Evolutionary conservation across 1,140 invertebrate species (phyloP).

Genomic region (Ectropis grisescens): DNA sequence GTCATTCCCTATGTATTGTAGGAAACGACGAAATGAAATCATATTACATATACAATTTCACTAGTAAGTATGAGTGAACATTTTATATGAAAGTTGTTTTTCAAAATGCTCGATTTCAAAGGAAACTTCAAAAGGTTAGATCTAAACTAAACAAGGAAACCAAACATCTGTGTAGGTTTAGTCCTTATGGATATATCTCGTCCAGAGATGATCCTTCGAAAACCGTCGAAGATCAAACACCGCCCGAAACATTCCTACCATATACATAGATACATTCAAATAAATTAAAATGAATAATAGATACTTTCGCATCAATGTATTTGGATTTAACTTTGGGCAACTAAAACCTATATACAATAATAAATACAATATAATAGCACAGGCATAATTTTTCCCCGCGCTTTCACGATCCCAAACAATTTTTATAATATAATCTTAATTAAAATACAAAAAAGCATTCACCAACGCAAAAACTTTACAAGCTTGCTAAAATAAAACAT

Average conservation of each 20-base stretch:
- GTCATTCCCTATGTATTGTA: too few species aligned
- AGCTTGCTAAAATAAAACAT: conserved; percentile 34
- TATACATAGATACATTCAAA: conserved; percentile 24
- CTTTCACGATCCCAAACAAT: too few species aligned
- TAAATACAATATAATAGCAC: conserved; percentile 16
- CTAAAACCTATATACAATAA: conserved; percentile 57
- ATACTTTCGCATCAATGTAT: conserved; percentile 38
- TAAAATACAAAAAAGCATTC: conserved; percentile 29
- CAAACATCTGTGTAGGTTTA: too few species aligned
- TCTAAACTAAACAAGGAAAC: too few species aligned
- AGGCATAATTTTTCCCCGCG: conserved; percentile 27
- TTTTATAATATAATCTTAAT: conserved; percentile 19
- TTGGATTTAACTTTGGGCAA: conserved; percentile 50
- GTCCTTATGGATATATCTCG: too few species aligned
- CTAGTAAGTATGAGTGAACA: too few species aligned
- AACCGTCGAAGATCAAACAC: conserved; percentile 18
- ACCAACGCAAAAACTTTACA: conserved; percentile 43
- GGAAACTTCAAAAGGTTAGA: too few species aligned
- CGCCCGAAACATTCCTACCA: conserved; percentile 27
- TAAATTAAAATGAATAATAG: conserved; percentile 36
- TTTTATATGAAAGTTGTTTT: too few species aligned
- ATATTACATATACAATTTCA: too few species aligned
- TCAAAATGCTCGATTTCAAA: too few species aligned
- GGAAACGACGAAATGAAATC: too few species aligned
- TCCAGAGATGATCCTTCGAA: too few species aligned